Percentiles rank a stretch among this genome's conserved stretches.
phyloP scores from a whole-genome alignment of 2,113 vertebrate genomes.

The Notothenia rossii region DNA sequence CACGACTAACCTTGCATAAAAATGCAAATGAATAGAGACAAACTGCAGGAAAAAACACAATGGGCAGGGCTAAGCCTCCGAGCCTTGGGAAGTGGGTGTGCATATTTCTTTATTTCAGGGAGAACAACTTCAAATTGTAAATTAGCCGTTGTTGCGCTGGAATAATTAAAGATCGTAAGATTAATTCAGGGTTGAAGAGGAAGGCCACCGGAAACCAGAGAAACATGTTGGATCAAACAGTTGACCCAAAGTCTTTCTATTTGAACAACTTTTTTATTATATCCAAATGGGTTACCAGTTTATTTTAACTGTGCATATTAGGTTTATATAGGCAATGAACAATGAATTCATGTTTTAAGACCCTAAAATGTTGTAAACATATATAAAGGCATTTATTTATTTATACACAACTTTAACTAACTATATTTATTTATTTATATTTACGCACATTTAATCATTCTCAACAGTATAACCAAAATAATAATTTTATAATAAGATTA shows the following conservation, averaged over 20 bases:
- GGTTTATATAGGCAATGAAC: neutral
- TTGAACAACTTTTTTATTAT: slow-evolving; percentile 1
- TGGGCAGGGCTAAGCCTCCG: slow-evolving; percentile 68
- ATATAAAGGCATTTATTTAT: neutral
- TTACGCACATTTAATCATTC: neutral
- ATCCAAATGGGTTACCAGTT: neutral
- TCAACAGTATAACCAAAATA: neutral
- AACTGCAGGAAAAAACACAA: slow-evolving; percentile 71
- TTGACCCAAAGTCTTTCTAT: neutral
- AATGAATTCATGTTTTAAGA: neutral
- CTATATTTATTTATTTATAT: no score
- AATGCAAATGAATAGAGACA: slow-evolving; percentile 84
- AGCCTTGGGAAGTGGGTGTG: slow-evolving; percentile 82
- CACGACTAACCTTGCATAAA: slow-evolving; percentile 83
- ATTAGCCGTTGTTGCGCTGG: slow-evolving; percentile 67
- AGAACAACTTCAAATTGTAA: slow-evolving; percentile 66
- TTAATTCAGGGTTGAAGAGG: slow-evolving; percentile 15
- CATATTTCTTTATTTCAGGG: slow-evolving; percentile 78
- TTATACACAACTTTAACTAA: neutral
- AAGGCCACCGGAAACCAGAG: slow-evolving; percentile 1
- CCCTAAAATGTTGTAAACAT: neutral
- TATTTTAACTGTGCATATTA: neutral
- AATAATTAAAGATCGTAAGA: slow-evolving; percentile 64
- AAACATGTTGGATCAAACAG: neutral
- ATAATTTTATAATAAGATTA: neutral